Evolutionary conservation across 1,140 invertebrate species (phyloP).

Genomic region (Fopius arisanus): DNA sequence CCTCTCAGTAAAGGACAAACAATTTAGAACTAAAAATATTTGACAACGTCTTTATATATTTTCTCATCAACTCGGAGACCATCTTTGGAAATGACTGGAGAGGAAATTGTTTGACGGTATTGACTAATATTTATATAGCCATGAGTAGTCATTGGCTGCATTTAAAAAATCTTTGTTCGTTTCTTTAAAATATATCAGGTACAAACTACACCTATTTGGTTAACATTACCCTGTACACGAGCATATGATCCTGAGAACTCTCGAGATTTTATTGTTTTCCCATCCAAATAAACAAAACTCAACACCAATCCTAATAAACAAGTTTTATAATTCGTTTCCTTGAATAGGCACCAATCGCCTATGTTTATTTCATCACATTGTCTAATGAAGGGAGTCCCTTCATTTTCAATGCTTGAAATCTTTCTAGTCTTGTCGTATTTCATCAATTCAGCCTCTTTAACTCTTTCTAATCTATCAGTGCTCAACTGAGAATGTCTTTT

Average conservation of each 20-base stretch:
- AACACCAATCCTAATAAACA: constrained; percentile 21
- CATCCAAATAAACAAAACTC: constrained; percentile 13
- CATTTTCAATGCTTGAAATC: not conserved
- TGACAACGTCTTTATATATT: not conserved
- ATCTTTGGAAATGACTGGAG: constrained; percentile 3
- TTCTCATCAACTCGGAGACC: constrained; percentile 1
- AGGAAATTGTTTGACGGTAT: constrained; percentile 1
- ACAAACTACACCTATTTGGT: constrained; percentile 18
- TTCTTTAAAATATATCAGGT: constrained; percentile 21
- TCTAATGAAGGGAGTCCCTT: not conserved
- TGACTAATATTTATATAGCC: not conserved
- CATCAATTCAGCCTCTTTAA: constrained; percentile 6
- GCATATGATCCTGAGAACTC: constrained; percentile 19
- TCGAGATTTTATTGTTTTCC: constrained; percentile 5
- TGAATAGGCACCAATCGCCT: constrained; percentile 21
- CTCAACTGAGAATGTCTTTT: constrained; percentile 15
- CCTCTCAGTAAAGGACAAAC: not conserved
- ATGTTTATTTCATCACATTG: not conserved
- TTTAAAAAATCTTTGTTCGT: constrained; percentile 4
- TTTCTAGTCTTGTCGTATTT: constrained; percentile 9
- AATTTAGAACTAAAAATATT: constrained; percentile 11
- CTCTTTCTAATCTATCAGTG: constrained; percentile 14
- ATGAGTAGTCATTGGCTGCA: constrained; percentile 12
- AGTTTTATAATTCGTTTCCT: constrained; percentile 19
- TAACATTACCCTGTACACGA: not conserved